These are phyloP conservation scores for Ips nitidus DNA, from an alignment of 1,140 invertebrate species.

Conservation along the genomic window DNA sequence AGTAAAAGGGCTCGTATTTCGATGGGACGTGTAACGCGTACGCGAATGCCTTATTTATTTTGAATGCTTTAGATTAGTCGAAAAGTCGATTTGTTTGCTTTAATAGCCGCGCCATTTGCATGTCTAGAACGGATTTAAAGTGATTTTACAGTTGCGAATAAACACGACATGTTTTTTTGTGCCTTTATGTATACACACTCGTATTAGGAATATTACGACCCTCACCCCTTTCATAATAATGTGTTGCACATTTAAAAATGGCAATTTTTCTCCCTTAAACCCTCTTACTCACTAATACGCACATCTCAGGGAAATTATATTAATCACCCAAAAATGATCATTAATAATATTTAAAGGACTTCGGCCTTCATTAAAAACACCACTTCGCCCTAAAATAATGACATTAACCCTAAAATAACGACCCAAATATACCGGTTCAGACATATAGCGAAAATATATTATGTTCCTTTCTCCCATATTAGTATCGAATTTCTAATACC, in stretches of 20 bases:
- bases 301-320: constrained; percentile 2
- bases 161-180: not conserved
- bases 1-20: constrained; percentile 29
- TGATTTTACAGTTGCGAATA: constrained; percentile 12
- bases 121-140: constrained; percentile 29
- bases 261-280: too few species aligned
- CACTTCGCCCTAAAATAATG: constrained; percentile 30
- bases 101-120: constrained; percentile 25
- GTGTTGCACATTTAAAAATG: too few species aligned
- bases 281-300: too few species aligned
- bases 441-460: constrained; percentile 26
- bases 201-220: not conserved
- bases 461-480: constrained; percentile 25
- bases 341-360: constrained; percentile 29
- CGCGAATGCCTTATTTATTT: constrained; percentile 34
- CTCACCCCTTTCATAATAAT: not conserved
- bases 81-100: constrained; percentile 30
- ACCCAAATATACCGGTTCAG: constrained; percentile 29
- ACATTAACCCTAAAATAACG: constrained; percentile 33
- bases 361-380: constrained; percentile 32
- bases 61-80: constrained; percentile 32
- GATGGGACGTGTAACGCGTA: constrained; percentile 35
- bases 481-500: constrained; percentile 35
- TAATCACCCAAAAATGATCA: constrained; percentile 30
- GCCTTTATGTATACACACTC: constrained; percentile 2